phyloP scores from a whole-genome alignment of 2,888 invertebrate species.

The Drosophila anomalata region DNA sequence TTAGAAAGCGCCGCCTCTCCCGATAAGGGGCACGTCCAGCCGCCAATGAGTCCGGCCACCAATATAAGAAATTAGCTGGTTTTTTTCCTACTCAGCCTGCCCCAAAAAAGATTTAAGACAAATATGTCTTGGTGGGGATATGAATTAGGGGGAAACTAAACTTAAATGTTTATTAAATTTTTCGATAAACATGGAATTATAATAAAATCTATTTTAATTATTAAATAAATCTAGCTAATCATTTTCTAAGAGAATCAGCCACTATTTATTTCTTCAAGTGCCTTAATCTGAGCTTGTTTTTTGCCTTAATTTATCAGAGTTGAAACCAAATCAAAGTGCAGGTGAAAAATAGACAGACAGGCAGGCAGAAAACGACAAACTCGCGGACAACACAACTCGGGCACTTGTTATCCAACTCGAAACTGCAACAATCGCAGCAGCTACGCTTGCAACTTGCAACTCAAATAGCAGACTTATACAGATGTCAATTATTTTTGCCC shows the following conservation, averaged over 20 bases:
- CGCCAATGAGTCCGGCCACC: background rate
- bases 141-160: too few species aligned
- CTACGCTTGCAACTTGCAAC: constrained; percentile 33
- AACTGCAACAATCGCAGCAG: constrained; percentile 10
- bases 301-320: constrained; percentile 45
- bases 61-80: constrained; percentile 15
- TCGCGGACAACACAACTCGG: constrained; percentile 48
- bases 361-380: constrained; percentile 25
- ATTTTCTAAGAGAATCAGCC: background rate
- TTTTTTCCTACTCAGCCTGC: background rate
- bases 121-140: background rate
- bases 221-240: too few species aligned
- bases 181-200: background rate
- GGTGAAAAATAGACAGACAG: constrained; percentile 72
- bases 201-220: background rate
- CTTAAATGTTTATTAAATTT: too few species aligned
- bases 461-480: constrained; percentile 73
- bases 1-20: constrained; percentile 49
- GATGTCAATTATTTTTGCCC: constrained; percentile 75
- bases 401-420: constrained; percentile 45
- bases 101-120: background rate
- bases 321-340: constrained; percentile 57
- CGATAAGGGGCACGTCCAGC: constrained; percentile 26
- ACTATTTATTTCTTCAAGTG: constrained; percentile 2
- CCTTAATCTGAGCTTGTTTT: constrained; percentile 33